phyloP scores from a whole-genome alignment of 2,888 invertebrate species.

The Pegoplata infirma region DNA sequence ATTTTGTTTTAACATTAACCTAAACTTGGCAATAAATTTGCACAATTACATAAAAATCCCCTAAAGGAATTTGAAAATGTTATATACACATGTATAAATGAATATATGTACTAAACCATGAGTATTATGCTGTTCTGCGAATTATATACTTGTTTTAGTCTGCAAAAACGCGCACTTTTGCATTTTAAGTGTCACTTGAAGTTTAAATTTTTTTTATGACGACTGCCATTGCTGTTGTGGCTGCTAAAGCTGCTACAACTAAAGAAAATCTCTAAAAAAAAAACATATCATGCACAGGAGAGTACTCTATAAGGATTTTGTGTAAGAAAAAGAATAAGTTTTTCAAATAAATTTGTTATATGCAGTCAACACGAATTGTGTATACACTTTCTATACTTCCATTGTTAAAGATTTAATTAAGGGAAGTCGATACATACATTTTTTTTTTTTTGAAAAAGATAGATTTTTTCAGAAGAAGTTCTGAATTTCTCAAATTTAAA shows the following conservation, averaged over 20 bases:
- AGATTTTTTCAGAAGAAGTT: too few relatives aligned
- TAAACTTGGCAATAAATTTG: conserved; percentile 42
- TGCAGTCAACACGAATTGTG: not conserved
- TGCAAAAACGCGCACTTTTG: not conserved
- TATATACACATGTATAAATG: not conserved
- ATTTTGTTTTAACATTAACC: conserved; percentile 10
- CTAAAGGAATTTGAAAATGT: conserved; percentile 25
- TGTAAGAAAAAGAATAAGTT: not conserved
- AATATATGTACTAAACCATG: not conserved
- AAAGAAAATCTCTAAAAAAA: conserved; percentile 6
- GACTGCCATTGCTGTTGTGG: not conserved
- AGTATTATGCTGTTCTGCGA: not conserved
- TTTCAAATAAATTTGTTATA: not conserved
- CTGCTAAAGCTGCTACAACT: not conserved
- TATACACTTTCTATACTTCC: too few relatives aligned
- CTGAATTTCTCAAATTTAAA: too few relatives aligned
- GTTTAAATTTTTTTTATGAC: conserved; percentile 11
- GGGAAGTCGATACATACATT: too few relatives aligned
- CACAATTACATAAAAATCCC: conserved; percentile 34
- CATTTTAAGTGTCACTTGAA: conserved; percentile 15
- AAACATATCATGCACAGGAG: not conserved
- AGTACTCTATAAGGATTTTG: not conserved
- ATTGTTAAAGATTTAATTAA: too few relatives aligned
- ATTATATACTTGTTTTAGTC: not conserved
- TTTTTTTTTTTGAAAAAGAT: too few relatives aligned